Evolutionary conservation across 2,797 vertebrate species (phyloP), one percentile per base, ranked within the genome.

Genomic region (Typhlichthys subterraneus): DNA sequence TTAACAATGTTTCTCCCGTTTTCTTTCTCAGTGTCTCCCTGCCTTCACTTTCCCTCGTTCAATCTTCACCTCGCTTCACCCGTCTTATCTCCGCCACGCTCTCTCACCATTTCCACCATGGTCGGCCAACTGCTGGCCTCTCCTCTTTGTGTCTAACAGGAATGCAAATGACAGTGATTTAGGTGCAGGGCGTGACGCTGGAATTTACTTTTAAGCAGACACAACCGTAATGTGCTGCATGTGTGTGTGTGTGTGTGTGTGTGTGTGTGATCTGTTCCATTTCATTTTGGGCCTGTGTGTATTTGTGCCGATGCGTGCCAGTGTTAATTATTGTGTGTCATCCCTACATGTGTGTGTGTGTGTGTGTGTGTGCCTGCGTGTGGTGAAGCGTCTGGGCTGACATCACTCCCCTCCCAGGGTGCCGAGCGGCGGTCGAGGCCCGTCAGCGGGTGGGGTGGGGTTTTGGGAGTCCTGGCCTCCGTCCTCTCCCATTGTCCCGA

Each of bases 161-260:
- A 85, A 82, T 85, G 77, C 67, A 81, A 86, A 86, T 82, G 77
- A 87, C 76, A 79, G 79, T 78, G 77, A 62, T 72, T 80, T 2
- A 49, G 73, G 74, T 57, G 69, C 57, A 29, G 76, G 81, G 73
- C 79, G 84, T 80, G 82, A 82, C 53, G 2, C 42, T 72, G 83
- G 81, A 78, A 79, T 85, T 73, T 65, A 63, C 75, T 73, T 9
- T 76, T 17, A 75, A 61, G 5, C 1, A 70, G 69, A 66, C 59
- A 42, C 50, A 76, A 57, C 63, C 7, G 69, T 64, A 65, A 67
- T 73, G 63, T 65, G 58, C 57, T 54, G 60, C n/a, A 19, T 59
- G 17, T 49, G 57, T 59, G 57, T 31, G 57, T 59, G 45, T 59
- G 57, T 57, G 57, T 59, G 42, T 59, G 57, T 59, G 57, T 31